Evolutionary conservation across 35 echinoderm and acorn worm genomes (phyloP).

Genomic region (Ophiothrix spiculata): DNA sequence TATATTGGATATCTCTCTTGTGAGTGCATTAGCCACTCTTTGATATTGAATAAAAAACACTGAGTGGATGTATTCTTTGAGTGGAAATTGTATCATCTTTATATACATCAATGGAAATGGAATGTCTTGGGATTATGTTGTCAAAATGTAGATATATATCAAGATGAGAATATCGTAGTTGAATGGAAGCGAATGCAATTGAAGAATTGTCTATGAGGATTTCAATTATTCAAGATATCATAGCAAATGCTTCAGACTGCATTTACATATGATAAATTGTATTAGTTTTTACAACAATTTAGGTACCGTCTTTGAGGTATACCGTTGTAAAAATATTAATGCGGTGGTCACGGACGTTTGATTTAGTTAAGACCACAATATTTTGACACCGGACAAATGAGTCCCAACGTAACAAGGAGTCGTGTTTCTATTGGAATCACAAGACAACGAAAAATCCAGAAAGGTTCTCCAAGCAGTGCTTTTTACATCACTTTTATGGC

Average conservation of each 20-base stretch:
- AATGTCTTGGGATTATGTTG: slow-evolving; percentile 1
- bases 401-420: background rate
- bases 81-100: background rate
- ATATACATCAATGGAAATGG: background rate
- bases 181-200: background rate
- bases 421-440: background rate
- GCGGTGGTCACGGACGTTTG: background rate
- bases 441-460: background rate
- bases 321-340: background rate
- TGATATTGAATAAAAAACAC: background rate
- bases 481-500: background rate
- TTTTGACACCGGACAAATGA: background rate
- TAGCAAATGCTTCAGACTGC: background rate
- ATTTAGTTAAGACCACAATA: background rate
- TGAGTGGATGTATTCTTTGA: background rate
- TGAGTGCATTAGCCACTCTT: background rate
- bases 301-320: too few species aligned
- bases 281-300: background rate
- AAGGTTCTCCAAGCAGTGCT: background rate
- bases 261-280: background rate
- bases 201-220: background rate
- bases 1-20: background rate
- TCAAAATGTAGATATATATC: background rate
- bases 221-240: background rate
- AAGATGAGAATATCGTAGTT: background rate